Evolutionary conservation across 2,888 invertebrate genomes (phyloP).

Genomic region (Mythimna pallens): DNA sequence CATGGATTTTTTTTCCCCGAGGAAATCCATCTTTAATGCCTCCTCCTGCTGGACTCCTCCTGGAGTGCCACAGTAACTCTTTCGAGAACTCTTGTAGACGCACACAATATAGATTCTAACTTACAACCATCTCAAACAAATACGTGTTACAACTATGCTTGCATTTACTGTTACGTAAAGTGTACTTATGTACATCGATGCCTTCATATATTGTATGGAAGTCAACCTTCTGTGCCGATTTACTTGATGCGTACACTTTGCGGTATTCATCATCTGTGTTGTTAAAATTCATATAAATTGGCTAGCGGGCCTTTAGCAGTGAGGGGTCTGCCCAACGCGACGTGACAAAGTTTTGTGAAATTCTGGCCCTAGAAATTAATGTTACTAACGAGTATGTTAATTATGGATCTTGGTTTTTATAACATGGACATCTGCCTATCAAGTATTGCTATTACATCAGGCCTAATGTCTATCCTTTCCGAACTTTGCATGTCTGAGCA

Average conservation of each 20-base stretch:
- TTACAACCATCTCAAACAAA: neutral
- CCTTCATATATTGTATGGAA: neutral
- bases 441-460: neutral
- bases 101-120: neutral
- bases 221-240: neutral
- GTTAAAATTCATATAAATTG: slow-evolving; percentile 70
- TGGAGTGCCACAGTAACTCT: no score
- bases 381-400: slow-evolving; percentile 18
- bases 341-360: slow-evolving; percentile 46
- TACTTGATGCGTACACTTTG: slow-evolving; percentile 18
- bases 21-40: no score
- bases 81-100: no score
- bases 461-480: neutral
- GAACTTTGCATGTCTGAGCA: neutral
- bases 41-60: no score
- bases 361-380: slow-evolving; percentile 31
- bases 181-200: no score
- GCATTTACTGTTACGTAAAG: neutral
- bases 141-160: neutral
- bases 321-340: slow-evolving; percentile 27
- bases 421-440: neutral
- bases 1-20: neutral
- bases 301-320: slow-evolving; percentile 32
- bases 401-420: slow-evolving; percentile 9
- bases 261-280: slow-evolving; percentile 61